These are phyloP conservation scores for Epizoanthus ramosus DNA, from an alignment of 92 coral and sea anemone species.

Conservation along the genomic window DNA sequence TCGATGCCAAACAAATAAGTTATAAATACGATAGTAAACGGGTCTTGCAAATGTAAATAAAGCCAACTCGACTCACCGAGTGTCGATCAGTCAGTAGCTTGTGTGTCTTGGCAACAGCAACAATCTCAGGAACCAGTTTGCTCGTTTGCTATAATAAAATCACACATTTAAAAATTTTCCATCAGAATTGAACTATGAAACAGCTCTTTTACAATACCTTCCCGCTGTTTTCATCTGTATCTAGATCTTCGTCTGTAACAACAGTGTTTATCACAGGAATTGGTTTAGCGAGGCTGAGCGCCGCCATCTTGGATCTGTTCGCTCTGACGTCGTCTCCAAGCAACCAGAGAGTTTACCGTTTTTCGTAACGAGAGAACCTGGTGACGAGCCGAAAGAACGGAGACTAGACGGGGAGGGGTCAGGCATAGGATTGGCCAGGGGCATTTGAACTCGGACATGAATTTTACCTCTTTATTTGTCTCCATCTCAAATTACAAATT, in stretches of 20 bases:
- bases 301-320: slow-evolving; percentile 85
- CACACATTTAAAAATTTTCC: background rate
- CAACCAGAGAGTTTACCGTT: slow-evolving; percentile 13
- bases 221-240: slow-evolving; percentile 48
- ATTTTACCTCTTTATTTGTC: no score
- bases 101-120: slow-evolving; percentile 79
- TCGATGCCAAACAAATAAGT: no score
- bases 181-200: background rate
- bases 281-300: slow-evolving; percentile 66
- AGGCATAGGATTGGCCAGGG: no score
- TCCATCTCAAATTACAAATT: no score
- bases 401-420: no score
- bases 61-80: slow-evolving; percentile 69
- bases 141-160: slow-evolving; percentile 43
- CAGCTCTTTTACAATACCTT: slow-evolving; percentile 28
- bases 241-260: slow-evolving; percentile 79
- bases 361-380: no score
- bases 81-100: slow-evolving; percentile 90
- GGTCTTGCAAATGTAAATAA: no score
- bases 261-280: slow-evolving; percentile 95
- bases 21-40: no score
- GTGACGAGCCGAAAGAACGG: no score
- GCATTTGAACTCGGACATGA: no score
- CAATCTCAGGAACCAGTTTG: slow-evolving; percentile 50
- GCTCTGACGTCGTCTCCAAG: slow-evolving; percentile 15